Evolutionary conservation across 1,140 invertebrate species (phyloP).

Genomic region (Spodoptera frugiperda): DNA sequence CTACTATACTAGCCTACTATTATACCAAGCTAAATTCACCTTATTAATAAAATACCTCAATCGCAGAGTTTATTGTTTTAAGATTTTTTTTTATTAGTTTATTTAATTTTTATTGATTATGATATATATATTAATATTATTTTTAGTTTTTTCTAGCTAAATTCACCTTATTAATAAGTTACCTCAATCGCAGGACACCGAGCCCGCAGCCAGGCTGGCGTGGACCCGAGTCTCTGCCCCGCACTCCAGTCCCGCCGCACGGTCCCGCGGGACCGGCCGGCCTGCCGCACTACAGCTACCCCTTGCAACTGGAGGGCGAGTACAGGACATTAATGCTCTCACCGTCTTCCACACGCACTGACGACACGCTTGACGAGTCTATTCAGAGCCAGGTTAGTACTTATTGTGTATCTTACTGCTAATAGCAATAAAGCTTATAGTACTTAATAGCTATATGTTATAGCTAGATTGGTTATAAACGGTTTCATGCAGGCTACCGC

Average conservation of each 20-base stretch:
- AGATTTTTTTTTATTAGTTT: no score
- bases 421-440: no score
- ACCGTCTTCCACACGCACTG: conserved; percentile 70
- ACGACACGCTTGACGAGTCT: conserved; percentile 78
- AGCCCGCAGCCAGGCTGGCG: conserved; percentile 71
- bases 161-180: neutral
- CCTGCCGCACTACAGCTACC: conserved; percentile 48
- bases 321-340: conserved; percentile 72
- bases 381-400: conserved; percentile 74
- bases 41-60: no score
- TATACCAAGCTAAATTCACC: no score
- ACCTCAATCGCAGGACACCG: conserved; percentile 61
- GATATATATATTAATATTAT: no score
- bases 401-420: neutral
- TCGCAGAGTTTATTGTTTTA: no score
- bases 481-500: no score
- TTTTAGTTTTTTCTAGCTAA: no score
- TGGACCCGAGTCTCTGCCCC: conserved; percentile 75
- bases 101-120: no score
- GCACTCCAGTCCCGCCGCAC: conserved; percentile 65
- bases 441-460: no score
- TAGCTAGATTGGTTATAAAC: no score
- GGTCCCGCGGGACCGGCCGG: conserved; percentile 50
- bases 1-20: no score
- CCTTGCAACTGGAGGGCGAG: conserved; percentile 69